A percentile compares a stretch with the other conserved stretches of the same genome.
phyloP scores from a whole-genome alignment of 2,113 vertebrate genomes.

The Peromyscus maniculatus region DNA sequence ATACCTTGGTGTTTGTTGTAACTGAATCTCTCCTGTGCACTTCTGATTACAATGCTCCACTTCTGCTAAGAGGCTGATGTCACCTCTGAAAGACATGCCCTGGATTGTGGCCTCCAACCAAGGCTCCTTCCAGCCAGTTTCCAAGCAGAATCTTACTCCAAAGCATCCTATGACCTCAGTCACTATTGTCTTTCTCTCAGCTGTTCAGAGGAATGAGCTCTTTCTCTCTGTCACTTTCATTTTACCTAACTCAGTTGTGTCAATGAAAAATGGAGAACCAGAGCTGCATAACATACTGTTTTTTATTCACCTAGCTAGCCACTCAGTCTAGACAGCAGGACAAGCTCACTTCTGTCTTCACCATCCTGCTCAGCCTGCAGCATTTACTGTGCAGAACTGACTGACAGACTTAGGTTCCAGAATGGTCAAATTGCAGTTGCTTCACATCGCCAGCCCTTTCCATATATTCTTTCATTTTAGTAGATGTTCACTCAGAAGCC shows the following conservation, averaged over 20 bases:
- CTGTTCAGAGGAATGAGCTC: neutral
- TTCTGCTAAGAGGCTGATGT: neutral
- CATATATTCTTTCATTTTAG: neutral
- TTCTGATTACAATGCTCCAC: neutral
- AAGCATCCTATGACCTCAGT: neutral
- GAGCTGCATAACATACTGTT: constrained; percentile 11
- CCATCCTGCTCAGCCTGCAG: neutral
- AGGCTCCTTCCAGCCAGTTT: neutral
- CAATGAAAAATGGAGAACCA: neutral
- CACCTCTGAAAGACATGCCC: neutral
- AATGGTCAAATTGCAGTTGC: neutral
- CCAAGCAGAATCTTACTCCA: neutral
- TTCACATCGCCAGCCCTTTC: neutral
- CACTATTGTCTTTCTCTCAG: neutral
- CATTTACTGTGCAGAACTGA: neutral
- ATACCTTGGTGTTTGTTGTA: neutral
- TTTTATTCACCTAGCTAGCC: constrained; percentile 38
- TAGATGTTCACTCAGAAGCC: neutral
- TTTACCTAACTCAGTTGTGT: neutral
- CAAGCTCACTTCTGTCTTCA: constrained; percentile 33
- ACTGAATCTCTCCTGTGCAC: neutral
- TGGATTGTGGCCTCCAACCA: neutral
- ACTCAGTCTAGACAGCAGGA: neutral
- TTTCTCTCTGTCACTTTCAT: neutral
- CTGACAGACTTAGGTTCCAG: neutral